Base-by-base conservation (phyloP, 2,113 vertebrate species). In the Corythaixoides concolor region DNA sequence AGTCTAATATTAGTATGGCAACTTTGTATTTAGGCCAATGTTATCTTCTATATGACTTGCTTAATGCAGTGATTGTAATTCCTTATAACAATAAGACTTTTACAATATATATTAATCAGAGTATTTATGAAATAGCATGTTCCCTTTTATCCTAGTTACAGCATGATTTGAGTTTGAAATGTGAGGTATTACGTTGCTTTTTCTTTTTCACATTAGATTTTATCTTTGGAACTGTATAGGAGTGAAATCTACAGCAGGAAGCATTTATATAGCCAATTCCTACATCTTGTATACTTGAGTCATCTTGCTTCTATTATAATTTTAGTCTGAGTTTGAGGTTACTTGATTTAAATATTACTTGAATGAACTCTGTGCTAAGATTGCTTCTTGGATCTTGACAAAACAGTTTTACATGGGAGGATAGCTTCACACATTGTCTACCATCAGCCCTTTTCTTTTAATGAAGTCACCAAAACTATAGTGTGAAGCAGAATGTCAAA, bases 181-280 rank as follows among this genome's bases (percentile, higher is more conserved):
- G 35, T 75, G 56, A 92, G 32, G 69, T n/a, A 92, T 85, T 82
- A 50, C 0, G 0, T 68, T 91, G 70, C 49, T 64, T 89, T 93
- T 95, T 73, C 47, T 66, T 93, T 91, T 91, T 66, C 81, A 72
- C 28, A 17, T 63, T 66, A 85, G 92, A 95, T 94, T 95, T 92
- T 95, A 96, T 96, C 95, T 95, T 92, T 89, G 62, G 28, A 93
- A 72, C 69, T 92, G 22, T 39, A 92, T 74, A 50, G 49, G 53
- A 92, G 52, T 87, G 73, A 90, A 93, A 82, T 68, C 76, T 92
- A 64, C 73, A 85, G 69, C 92, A 92, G 94, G 90, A 96, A 95
- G 62, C 66, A 62, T 79, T 95, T 97, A 82, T 41, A 90, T 74
- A 89, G 60, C 50, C 64, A 88, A 4, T 90, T 69, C 72, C 72